Evolutionary conservation across 1,140 invertebrate genomes (phyloP), one percentile per base, ranked within the genome.

Genomic region (Scylla paramamosain): DNA sequence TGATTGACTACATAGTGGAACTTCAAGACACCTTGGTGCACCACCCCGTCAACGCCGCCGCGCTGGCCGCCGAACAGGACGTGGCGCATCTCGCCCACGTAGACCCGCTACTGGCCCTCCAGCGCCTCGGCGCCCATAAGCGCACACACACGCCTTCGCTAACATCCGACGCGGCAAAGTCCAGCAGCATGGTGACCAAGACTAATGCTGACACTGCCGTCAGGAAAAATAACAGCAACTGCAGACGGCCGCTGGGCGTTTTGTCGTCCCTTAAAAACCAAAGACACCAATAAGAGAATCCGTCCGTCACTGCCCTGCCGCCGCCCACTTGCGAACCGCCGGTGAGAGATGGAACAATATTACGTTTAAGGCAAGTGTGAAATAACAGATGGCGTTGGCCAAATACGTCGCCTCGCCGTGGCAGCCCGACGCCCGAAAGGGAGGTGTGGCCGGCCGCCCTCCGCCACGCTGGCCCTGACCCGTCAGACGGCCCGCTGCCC

Each of bases 1-100:
- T 95, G 12, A 95, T 95, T 29, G 94, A 95, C 82, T 95, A 95
- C 91, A 95, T 95, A 1, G 94, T 95, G 48, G 94, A 95, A 83
- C 83, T 95, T 32, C 94, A 95, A 48, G 94, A 95, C 25, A 92
- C 94, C 4, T 29, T 95, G 8, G 94, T 95, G 25, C 94, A 95
- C 94, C 94, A 95, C 86, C 94, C 94, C 25, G 94, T 52, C 93
- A 94, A 82, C 93, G 45, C 77, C 89, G 46, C 83, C 88, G 39
- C 48, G 16, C 59, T 82, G 52, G 52, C 93, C 86, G 88, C 16
- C 84, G 86, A 87, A n/a, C 48, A 87, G 7, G 45, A 83, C 90
- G 28, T 87, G 7, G 52, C 94, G 28, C 82, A 59, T 67, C 48
- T 95, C 77, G 48, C 94, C 29, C 88, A 89, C 32, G n/a, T 83